phyloP scores from a whole-genome alignment of 2,888 invertebrate genomes.

The Onchidella celtica region DNA sequence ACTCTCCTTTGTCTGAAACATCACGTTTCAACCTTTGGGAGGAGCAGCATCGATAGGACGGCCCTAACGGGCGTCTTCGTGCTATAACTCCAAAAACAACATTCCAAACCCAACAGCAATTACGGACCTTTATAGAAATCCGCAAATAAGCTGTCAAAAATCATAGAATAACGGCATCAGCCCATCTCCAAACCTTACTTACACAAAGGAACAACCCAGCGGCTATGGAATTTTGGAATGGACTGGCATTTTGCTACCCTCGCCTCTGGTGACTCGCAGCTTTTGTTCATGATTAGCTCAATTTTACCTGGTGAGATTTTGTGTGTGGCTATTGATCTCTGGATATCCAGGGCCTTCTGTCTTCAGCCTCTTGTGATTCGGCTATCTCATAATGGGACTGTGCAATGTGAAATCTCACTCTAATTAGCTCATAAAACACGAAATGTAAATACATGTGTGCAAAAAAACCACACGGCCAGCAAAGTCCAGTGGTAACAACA shows the following conservation, averaged over 20 bases:
- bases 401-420: constrained; percentile 1
- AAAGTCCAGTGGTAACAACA: no score
- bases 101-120: constrained; percentile 1
- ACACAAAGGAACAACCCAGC: constrained; percentile 13
- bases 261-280: neutral
- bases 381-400: neutral
- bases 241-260: constrained; percentile 3
- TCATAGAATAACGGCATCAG: neutral
- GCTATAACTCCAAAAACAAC: neutral
- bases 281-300: constrained; percentile 42
- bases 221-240: neutral
- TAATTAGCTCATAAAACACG: constrained; percentile 21
- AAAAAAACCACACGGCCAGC: no score
- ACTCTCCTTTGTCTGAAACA: no score
- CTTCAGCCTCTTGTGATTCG: neutral
- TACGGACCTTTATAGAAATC: neutral
- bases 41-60: no score
- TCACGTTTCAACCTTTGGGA: no score
- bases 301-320: constrained; percentile 33
- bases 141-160: neutral
- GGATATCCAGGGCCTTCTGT: neutral
- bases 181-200: neutral
- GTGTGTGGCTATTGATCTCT: constrained; percentile 14
- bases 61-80: no score
- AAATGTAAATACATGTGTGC: neutral